Evolutionary conservation across 2,888 invertebrate genomes (phyloP).

Genomic region (Zygaena filipendulae): DNA sequence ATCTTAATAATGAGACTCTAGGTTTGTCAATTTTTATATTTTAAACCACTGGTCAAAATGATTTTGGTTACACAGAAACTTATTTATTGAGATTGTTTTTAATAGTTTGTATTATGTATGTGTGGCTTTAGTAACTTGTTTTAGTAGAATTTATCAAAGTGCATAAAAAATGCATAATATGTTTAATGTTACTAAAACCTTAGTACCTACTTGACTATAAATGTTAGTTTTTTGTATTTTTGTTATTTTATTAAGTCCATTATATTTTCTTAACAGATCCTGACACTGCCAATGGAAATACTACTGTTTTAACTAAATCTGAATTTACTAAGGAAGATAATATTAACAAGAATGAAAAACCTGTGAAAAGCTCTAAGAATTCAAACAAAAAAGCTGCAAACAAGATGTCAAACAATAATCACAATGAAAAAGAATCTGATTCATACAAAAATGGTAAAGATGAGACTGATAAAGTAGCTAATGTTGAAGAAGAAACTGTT

Average conservation of each 20-base stretch:
- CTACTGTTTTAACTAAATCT: slow-evolving; percentile 28
- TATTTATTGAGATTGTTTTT: too few species aligned
- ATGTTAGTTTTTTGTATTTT: too few species aligned
- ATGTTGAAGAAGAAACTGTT: slow-evolving; percentile 32
- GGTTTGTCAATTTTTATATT: too few species aligned
- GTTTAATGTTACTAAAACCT: too few species aligned
- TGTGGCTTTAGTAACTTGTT: too few species aligned
- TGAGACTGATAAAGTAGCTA: slow-evolving; percentile 60
- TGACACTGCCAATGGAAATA: slow-evolving; percentile 53
- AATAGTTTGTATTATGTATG: too few species aligned
- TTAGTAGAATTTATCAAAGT: too few species aligned
- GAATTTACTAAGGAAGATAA: slow-evolving; percentile 49
- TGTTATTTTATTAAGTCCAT: too few species aligned
- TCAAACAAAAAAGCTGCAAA: slow-evolving; percentile 40
- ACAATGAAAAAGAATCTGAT: slow-evolving; percentile 32
- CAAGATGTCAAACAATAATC: slow-evolving; percentile 37
- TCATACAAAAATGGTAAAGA: slow-evolving; percentile 57
- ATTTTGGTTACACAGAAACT: too few species aligned
- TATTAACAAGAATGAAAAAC: slow-evolving; percentile 54
- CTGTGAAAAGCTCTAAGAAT: slow-evolving; percentile 43
- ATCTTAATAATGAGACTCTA: slow-evolving; percentile 47
- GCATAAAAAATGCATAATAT: too few species aligned
- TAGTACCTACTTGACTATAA: too few species aligned
- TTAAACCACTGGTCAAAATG: too few species aligned
- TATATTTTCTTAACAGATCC: slow-evolving; percentile 36